Percentiles rank a stretch among this genome's conserved stretches.
These are phyloP conservation scores for Spinus olivaceus DNA, from an alignment of 2,797 vertebrate species.

Conservation along the genomic window DNA sequence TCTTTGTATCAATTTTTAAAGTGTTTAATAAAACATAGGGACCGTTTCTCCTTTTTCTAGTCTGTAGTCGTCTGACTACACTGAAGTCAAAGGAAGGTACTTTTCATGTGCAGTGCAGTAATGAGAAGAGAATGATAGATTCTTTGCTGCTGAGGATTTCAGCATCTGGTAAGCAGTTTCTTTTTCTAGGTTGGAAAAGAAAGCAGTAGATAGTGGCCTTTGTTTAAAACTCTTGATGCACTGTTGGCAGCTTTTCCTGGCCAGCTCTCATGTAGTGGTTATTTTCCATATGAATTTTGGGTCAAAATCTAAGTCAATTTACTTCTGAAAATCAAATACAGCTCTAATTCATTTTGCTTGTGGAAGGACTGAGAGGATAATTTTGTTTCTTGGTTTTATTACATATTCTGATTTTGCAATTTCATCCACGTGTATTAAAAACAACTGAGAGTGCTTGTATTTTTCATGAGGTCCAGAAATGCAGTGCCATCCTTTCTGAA, in stretches of 20 bases:
- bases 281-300: neutral
- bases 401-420: neutral
- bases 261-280: neutral
- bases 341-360: neutral
- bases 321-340: neutral
- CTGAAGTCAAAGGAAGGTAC: neutral
- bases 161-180: neutral
- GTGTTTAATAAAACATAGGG: slow-evolving; percentile 45
- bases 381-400: neutral
- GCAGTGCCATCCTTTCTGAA: neutral
- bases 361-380: neutral
- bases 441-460: neutral
- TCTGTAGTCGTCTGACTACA: neutral
- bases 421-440: neutral
- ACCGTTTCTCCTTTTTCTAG: neutral
- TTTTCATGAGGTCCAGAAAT: neutral
- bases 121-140: neutral
- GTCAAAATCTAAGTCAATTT: neutral
- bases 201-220: neutral
- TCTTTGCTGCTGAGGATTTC: neutral
- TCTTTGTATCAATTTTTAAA: slow-evolving; percentile 53
- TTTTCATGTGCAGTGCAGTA: neutral
- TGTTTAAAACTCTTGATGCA: neutral
- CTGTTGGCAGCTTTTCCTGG: neutral
- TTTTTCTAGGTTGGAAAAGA: neutral